Conservation (phyloP, 1,140 invertebrate genomes). For the Leptopilina boulardi region DNA sequence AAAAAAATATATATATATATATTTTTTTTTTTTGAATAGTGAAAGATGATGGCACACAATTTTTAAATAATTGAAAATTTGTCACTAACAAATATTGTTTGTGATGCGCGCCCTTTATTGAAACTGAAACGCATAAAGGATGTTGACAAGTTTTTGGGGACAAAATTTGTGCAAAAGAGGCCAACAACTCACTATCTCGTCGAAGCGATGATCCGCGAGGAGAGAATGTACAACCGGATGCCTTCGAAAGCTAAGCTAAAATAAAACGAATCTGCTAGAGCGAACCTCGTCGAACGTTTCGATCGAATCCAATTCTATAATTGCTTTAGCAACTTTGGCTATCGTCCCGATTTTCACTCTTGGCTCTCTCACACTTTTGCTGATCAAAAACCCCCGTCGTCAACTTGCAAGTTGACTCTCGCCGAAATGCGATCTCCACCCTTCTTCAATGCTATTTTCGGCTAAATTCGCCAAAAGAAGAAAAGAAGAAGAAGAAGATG, state of each 20-base stretch:
- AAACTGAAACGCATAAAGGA: not conserved
- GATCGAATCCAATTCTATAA: slow-evolving; percentile 75
- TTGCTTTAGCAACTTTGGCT: slow-evolving; percentile 72
- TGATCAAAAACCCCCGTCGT: slow-evolving; percentile 60
- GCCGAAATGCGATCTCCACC: slow-evolving; percentile 75
- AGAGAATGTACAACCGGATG: slow-evolving; percentile 73
- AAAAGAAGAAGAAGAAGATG: not conserved
- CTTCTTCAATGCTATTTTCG: slow-evolving; percentile 73
- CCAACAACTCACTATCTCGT: slow-evolving; percentile 65
- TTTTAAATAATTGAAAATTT: too few species aligned
- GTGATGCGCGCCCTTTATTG: not conserved
- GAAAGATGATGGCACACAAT: too few species aligned
- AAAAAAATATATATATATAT: too few species aligned
- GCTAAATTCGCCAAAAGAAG: slow-evolving; percentile 44
- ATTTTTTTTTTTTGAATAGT: too few species aligned
- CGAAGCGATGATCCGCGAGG: slow-evolving; percentile 62
- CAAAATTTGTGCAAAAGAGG: slow-evolving; percentile 44
- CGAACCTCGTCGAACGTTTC: slow-evolving; percentile 65
- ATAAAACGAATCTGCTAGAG: slow-evolving; percentile 71
- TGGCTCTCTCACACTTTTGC: slow-evolving; percentile 55
- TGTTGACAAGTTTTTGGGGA: slow-evolving; percentile 31
- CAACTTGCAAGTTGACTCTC: slow-evolving; percentile 54
- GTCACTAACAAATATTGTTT: not conserved
- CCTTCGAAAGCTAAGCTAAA: slow-evolving; percentile 72
- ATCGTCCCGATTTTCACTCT: slow-evolving; percentile 70